These are phyloP conservation scores for Tinea semifulvella DNA, from an alignment of 2,888 invertebrate genomes.

Conservation along the genomic window DNA sequence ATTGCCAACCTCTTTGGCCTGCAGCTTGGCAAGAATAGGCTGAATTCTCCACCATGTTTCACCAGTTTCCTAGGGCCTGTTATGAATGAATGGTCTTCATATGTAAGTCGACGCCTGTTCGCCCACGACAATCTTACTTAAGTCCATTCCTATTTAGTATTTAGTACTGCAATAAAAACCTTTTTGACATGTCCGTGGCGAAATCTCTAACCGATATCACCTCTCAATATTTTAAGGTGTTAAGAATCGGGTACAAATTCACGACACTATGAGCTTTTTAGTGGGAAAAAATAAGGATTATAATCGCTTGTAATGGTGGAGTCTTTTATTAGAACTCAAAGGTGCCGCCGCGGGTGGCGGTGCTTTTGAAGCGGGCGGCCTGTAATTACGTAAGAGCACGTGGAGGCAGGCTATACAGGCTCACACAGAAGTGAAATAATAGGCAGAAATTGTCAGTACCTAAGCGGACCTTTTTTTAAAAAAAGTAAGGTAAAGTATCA, in stretches of 20 bases:
- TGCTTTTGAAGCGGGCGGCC: constrained; percentile 52
- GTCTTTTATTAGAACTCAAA: constrained; percentile 61
- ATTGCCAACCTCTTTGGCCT: no score
- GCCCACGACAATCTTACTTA: constrained; percentile 1
- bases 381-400: constrained; percentile 53
- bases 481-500: no score
- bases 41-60: no score
- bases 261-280: background rate
- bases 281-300: background rate
- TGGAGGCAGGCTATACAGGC: constrained; percentile 11
- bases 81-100: no score
- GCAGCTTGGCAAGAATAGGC: no score
- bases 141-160: constrained; percentile 11
- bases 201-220: constrained; percentile 65
- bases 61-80: no score
- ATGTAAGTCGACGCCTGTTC: no score
- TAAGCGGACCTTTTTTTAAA: no score
- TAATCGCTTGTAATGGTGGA: background rate
- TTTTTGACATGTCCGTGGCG: constrained; percentile 68
- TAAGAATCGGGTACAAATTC: constrained; percentile 29
- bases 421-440: no score
- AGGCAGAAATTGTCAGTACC: no score
- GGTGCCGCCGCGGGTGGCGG: constrained; percentile 51
- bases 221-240: constrained; percentile 56
- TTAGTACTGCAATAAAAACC: constrained; percentile 56